Evolutionary conservation across 2,888 invertebrate species (phyloP).

Genomic region (Melitaea athalia): DNA sequence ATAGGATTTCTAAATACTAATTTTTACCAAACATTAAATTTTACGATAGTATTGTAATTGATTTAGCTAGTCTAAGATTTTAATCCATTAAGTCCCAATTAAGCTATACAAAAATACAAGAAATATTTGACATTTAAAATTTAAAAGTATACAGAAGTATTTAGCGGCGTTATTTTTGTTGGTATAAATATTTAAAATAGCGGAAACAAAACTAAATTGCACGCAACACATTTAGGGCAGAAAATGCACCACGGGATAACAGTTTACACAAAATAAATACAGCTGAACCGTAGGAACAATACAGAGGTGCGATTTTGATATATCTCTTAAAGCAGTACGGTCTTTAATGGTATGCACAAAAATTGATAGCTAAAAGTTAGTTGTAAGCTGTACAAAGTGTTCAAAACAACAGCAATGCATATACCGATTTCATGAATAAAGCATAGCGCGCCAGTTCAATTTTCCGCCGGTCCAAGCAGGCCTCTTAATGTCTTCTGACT

Average conservation of each 20-base stretch:
- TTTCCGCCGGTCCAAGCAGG: slow-evolving; percentile 63
- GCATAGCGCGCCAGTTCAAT: slow-evolving; percentile 65
- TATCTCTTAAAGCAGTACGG: slow-evolving; percentile 23
- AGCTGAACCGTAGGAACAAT: slow-evolving; percentile 8
- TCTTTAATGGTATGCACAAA: slow-evolving; percentile 19
- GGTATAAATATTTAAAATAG: slow-evolving; percentile 21
- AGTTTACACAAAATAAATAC: slow-evolving; percentile 18
- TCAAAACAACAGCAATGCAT: slow-evolving; percentile 59
- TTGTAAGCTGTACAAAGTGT: slow-evolving; percentile 49
- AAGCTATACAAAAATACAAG: too few species aligned
- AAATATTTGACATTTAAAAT: neutral
- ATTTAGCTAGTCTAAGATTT: too few species aligned
- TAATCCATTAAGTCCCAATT: too few species aligned
- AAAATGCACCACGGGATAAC: slow-evolving; percentile 28
- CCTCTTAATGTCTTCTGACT: slow-evolving; percentile 56
- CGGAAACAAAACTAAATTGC: slow-evolving; percentile 24
- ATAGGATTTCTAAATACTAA: too few species aligned
- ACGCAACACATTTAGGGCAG: slow-evolving; percentile 27
- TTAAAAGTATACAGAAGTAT: slow-evolving; percentile 12
- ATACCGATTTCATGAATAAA: slow-evolving; percentile 68
- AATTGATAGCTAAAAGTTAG: slow-evolving; percentile 32
- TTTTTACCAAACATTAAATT: too few species aligned
- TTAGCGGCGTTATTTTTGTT: slow-evolving; percentile 12
- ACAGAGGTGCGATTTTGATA: slow-evolving; percentile 21
- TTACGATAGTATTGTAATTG: too few species aligned